These are phyloP conservation scores for Drosophila aff. DNA, from an alignment of 1,140 invertebrate genomes.

Conservation along the genomic window DNA sequence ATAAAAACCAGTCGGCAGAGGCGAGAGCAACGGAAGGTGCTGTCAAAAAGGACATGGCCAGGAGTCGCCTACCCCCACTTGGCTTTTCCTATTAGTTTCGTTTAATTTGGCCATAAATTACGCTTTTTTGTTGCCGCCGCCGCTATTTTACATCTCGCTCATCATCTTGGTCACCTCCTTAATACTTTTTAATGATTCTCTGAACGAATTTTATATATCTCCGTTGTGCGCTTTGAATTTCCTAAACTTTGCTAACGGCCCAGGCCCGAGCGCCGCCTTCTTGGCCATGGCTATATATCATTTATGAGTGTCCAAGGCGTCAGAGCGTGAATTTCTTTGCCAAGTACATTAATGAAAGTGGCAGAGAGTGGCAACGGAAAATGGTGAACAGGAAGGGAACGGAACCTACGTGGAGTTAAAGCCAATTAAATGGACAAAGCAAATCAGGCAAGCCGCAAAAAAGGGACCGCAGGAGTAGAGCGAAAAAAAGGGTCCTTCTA, in stretches of 20 bases:
- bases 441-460: slow-evolving; percentile 43
- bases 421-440: slow-evolving; percentile 54
- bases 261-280: neutral
- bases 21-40: slow-evolving; percentile 58
- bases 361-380: neutral
- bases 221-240: slow-evolving; percentile 35
- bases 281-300: slow-evolving; percentile 48
- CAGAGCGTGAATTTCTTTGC: slow-evolving; percentile 42
- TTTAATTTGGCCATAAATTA: slow-evolving; percentile 82
- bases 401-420: slow-evolving; percentile 27
- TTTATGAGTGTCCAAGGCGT: slow-evolving; percentile 50
- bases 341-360: slow-evolving; percentile 36
- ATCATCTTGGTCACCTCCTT: slow-evolving; percentile 51
- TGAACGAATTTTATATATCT: slow-evolving; percentile 42
- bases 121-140: slow-evolving; percentile 47
- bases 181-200: slow-evolving; percentile 81
- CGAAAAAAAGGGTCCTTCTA: slow-evolving; percentile 1
- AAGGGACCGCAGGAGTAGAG: slow-evolving; percentile 7
- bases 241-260: slow-evolving; percentile 33
- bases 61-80: slow-evolving; percentile 28
- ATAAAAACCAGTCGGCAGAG: slow-evolving; percentile 65
- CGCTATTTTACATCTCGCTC: slow-evolving; percentile 13
- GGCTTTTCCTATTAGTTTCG: slow-evolving; percentile 80
- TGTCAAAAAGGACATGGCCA: slow-evolving; percentile 74
- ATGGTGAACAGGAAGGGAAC: neutral